These are phyloP conservation scores for Hypanus sabinus DNA, from an alignment of 2,113 vertebrate genomes.

Conservation along the genomic window DNA sequence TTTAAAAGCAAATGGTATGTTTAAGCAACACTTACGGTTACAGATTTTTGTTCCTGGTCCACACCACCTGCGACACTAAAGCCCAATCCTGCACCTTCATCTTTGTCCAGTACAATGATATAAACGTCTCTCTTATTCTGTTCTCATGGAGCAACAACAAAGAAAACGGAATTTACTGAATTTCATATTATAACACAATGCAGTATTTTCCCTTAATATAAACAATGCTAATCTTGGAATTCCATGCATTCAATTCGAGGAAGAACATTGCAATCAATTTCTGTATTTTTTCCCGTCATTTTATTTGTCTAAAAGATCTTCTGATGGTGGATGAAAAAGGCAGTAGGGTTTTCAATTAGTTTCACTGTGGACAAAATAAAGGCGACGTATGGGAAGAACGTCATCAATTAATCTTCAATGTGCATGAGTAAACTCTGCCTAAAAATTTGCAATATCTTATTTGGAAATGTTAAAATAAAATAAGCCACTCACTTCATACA, in stretches of 20 bases:
- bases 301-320: not conserved
- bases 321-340: not conserved
- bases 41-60: conserved; percentile 73
- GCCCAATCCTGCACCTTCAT: conserved; percentile 80
- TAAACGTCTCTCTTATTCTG: conserved; percentile 68
- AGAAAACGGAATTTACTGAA: not conserved
- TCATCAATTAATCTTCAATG: not conserved
- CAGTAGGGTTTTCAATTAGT: not conserved
- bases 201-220: not conserved
- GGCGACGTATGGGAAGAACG: not conserved
- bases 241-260: not conserved
- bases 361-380: not conserved
- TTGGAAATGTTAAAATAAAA: not conserved
- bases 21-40: conserved; percentile 64
- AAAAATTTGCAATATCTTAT: not conserved
- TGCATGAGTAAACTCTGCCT: not conserved
- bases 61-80: conserved; percentile 84
- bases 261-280: not conserved
- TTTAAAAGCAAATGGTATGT: not conserved
- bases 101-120: conserved; percentile 79
- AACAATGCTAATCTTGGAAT: not conserved
- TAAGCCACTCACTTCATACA: not conserved
- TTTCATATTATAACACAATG: not conserved
- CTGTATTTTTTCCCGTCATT: not conserved
- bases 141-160: not conserved